A percentile compares a stretch with the other conserved stretches of the same genome.
phyloP scores from a whole-genome alignment of 2,113 vertebrate genomes.

The Chaetops frenatus region DNA sequence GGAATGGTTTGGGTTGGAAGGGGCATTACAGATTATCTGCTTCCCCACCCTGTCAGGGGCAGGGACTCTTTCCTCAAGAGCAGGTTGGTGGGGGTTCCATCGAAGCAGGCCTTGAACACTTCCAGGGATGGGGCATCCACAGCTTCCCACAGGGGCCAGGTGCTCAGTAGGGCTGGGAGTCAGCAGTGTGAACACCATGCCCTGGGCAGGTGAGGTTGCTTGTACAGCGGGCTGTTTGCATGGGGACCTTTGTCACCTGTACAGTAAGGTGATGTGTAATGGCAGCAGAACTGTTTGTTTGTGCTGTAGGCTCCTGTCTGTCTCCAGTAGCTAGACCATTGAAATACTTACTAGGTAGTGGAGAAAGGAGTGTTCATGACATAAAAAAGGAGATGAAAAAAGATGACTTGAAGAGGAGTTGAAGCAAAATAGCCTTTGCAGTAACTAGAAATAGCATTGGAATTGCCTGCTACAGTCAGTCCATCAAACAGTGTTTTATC shows the following conservation, averaged over 20 bases:
- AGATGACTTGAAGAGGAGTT: not conserved
- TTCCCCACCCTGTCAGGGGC: not conserved
- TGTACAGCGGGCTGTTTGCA: fast-evolving
- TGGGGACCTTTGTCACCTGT: not conserved
- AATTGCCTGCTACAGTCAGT: not conserved
- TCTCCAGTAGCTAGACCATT: too few relatives aligned
- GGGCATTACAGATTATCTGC: not conserved
- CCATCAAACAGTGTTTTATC: not conserved
- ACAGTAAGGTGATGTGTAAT: fast-evolving
- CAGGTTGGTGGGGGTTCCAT: not conserved
- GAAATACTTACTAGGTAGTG: not conserved
- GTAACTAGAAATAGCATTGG: not conserved
- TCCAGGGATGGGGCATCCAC: not conserved
- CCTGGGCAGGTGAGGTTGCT: not conserved
- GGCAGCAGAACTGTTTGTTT: not conserved
- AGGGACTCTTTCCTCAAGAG: not conserved
- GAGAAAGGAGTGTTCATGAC: not conserved
- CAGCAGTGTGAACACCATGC: fast-evolving
- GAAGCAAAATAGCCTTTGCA: not conserved
- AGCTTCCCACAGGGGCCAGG: not conserved
- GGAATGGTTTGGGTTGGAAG: not conserved
- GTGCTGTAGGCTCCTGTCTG: not conserved
- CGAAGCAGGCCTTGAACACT: not conserved
- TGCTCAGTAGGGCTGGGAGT: fast-evolving
- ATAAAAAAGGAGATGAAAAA: not conserved